These are phyloP conservation scores for Ataeniobius toweri DNA, from an alignment of 2,797 vertebrate species.

Conservation along the genomic window DNA sequence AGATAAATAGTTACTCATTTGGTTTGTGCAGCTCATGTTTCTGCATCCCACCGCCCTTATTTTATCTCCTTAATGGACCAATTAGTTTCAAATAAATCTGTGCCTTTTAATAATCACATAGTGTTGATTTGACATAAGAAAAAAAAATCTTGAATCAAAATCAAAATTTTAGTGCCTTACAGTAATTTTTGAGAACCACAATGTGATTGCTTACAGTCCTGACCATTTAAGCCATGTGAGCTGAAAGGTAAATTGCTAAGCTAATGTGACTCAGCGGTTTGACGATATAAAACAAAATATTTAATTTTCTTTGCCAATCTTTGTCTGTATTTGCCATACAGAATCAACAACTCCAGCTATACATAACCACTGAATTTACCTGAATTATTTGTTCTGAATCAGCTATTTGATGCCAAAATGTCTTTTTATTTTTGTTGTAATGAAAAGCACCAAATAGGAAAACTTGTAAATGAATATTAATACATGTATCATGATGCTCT, in stretches of 20 bases:
- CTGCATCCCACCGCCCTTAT: constrained; percentile 8
- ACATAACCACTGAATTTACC: constrained; percentile 39
- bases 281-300: constrained; percentile 9
- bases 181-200: constrained; percentile 65
- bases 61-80: constrained; percentile 57
- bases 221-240: constrained; percentile 46
- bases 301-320: constrained; percentile 20
- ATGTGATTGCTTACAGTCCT: constrained; percentile 45
- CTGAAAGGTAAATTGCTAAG: constrained; percentile 19
- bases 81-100: constrained; percentile 69
- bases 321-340: constrained; percentile 75
- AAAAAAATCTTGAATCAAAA: constrained; percentile 54
- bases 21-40: constrained; percentile 51
- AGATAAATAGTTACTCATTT: not conserved
- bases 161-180: constrained; percentile 82
- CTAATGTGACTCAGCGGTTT: constrained; percentile 18
- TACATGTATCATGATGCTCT: constrained; percentile 78
- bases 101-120: constrained; percentile 71
- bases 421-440: constrained; percentile 50
- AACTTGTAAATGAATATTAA: constrained; percentile 78
- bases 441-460: constrained; percentile 77
- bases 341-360: constrained; percentile 57
- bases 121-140: constrained; percentile 54
- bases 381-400: constrained; percentile 47
- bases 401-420: constrained; percentile 63